phyloP scores from a whole-genome alignment of 2,888 invertebrate genomes.

The Melinaea menophilus region DNA sequence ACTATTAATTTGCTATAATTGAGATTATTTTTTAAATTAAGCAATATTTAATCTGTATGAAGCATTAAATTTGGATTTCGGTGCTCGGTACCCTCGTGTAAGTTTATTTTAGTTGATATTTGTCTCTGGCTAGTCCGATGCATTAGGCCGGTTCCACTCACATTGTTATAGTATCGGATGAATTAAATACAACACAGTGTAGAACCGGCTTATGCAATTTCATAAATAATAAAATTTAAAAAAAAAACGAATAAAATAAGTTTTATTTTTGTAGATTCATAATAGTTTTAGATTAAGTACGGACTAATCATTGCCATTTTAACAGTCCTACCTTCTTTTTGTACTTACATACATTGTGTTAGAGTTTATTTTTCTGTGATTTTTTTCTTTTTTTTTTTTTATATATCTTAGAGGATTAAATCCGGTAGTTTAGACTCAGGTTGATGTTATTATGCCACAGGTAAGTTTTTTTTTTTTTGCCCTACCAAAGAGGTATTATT shows the following conservation, averaged over 20 bases:
- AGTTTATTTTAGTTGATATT: conserved; percentile 27
- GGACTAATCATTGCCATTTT: conserved; percentile 71
- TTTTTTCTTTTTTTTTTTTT: conserved; percentile 56
- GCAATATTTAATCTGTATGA: conserved; percentile 12
- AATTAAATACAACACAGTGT: conserved; percentile 7
- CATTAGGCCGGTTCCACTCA: conserved; percentile 28
- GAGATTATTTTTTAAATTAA: too few relatives aligned
- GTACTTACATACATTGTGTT: conserved; percentile 48
- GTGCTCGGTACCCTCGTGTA: conserved; percentile 49
- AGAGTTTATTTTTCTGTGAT: conserved; percentile 70
- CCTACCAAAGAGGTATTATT: conserved; percentile 25
- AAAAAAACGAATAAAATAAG: conserved; percentile 14
- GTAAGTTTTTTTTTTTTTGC: conserved; percentile 29
- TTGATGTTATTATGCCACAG: conserved; percentile 16
- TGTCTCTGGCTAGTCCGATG: conserved; percentile 66
- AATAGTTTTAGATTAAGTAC: conserved; percentile 37
- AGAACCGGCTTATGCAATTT: conserved; percentile 13
- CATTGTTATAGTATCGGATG: conserved; percentile 4
- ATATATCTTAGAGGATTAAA: conserved; percentile 57
- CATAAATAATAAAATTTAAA: conserved; percentile 3
- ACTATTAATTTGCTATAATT: too few relatives aligned
- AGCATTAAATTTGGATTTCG: conserved; percentile 40
- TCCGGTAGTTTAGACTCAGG: conserved; percentile 44
- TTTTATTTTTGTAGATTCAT: conserved; percentile 17
- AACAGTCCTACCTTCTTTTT: conserved; percentile 55